Percentiles rank a stretch among this genome's conserved stretches.
These are phyloP conservation scores for Lucinisca nassula DNA, from an alignment of 2,888 invertebrate genomes.

Conservation along the genomic window DNA sequence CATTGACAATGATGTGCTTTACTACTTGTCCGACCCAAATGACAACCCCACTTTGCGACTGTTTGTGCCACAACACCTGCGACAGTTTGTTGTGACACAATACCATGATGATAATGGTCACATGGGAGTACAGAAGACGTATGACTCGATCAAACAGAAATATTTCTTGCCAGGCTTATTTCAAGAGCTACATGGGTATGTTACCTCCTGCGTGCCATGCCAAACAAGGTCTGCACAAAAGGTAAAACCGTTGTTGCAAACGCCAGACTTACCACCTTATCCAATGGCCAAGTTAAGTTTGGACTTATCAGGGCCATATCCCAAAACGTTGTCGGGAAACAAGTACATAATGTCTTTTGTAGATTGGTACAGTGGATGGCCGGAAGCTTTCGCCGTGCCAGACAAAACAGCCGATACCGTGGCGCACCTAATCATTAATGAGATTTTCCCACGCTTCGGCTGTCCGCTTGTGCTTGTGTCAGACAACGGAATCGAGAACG, in stretches of 20 bases:
- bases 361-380: no score
- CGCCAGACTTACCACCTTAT: not conserved
- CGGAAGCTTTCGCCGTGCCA: no score
- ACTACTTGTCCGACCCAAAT: no score
- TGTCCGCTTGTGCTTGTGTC: not conserved
- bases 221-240: not conserved
- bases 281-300: not conserved
- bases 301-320: no score
- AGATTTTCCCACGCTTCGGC: no score
- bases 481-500: not conserved
- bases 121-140: no score
- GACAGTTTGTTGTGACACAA: not conserved
- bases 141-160: not conserved
- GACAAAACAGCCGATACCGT: no score
- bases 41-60: not conserved
- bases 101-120: no score
- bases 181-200: not conserved
- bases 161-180: not conserved
- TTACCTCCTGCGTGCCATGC: not conserved
- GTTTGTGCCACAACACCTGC: not conserved
- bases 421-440: no score
- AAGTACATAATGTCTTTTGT: not conserved
- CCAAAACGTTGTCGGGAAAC: no score
- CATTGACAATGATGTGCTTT: no score
- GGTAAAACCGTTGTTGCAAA: not conserved